Evolutionary conservation across 2,113 vertebrate species (phyloP).

Genomic region (Rhagologus leucostigma): DNA sequence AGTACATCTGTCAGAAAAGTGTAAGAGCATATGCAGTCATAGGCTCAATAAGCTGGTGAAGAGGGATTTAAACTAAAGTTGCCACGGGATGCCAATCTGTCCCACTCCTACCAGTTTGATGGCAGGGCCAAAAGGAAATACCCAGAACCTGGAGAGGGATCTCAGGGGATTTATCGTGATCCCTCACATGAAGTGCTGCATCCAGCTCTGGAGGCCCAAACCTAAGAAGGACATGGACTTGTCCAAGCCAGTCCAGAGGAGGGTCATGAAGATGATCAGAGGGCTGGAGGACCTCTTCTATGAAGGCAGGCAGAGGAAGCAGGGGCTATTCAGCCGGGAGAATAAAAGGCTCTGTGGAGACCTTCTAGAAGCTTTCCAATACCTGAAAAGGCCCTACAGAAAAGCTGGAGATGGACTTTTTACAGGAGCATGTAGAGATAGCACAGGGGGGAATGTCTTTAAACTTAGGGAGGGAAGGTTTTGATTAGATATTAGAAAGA

Average conservation of each 20-base stretch:
- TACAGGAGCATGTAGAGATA: neutral
- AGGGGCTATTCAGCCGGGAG: neutral
- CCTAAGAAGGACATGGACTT: neutral
- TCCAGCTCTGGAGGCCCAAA: neutral
- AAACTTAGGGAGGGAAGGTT: neutral
- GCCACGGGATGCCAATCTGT: accelerated
- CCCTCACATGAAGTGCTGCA: neutral
- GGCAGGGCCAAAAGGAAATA: neutral
- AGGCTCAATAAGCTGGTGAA: neutral
- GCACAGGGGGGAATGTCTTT: neutral
- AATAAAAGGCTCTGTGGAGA: neutral
- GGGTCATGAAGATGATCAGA: neutral
- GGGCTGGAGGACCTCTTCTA: neutral
- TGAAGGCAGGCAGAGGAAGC: neutral
- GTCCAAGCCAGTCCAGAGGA: neutral
- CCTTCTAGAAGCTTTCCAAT: neutral
- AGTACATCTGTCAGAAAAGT: neutral
- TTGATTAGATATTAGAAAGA: neutral
- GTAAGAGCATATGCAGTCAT: neutral
- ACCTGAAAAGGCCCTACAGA: neutral
- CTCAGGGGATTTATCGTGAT: neutral
- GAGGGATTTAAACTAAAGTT: neutral
- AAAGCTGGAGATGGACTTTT: neutral
- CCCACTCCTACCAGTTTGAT: neutral
- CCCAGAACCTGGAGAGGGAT: neutral